These are phyloP conservation scores for Neogobius melanostomus DNA, from an alignment of 2,113 vertebrate species.

Conservation along the genomic window DNA sequence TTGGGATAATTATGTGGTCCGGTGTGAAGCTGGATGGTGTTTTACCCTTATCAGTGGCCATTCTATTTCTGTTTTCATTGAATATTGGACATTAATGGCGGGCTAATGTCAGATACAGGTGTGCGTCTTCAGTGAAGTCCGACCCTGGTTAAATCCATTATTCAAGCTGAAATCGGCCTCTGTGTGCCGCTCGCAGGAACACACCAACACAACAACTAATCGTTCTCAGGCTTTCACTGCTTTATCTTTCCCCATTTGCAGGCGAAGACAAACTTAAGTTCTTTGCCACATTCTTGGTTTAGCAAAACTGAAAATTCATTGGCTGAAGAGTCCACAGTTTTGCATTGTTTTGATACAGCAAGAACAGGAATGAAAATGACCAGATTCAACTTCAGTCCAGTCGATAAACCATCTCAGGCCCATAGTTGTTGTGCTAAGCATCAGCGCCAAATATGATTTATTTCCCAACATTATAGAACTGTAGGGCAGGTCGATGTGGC, in stretches of 20 bases:
- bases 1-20: conserved; percentile 79
- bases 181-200: conserved; percentile 14
- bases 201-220: conserved; percentile 35
- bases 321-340: conserved; percentile 6
- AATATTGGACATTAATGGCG: conserved; percentile 80
- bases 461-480: not conserved
- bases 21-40: conserved; percentile 74
- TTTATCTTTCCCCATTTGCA: conserved; percentile 40
- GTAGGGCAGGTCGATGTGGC: not conserved
- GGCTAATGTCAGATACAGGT: conserved; percentile 68
- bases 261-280: conserved; percentile 35
- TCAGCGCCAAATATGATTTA: not conserved
- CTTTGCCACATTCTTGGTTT: conserved; percentile 13
- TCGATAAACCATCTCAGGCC: not conserved
- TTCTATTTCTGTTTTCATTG: conserved; percentile 77
- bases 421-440: not conserved
- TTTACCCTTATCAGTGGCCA: conserved; percentile 74
- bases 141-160: conserved; percentile 62
- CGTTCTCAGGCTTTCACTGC: conserved; percentile 37
- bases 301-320: not conserved
- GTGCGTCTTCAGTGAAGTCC: conserved; percentile 65
- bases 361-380: not conserved
- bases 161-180: conserved; percentile 33
- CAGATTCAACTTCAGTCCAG: not conserved
- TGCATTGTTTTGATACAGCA: not conserved